Evolutionary conservation across 2,113 vertebrate genomes (phyloP).

Genomic region (Neolamprologus falcicula): DNA sequence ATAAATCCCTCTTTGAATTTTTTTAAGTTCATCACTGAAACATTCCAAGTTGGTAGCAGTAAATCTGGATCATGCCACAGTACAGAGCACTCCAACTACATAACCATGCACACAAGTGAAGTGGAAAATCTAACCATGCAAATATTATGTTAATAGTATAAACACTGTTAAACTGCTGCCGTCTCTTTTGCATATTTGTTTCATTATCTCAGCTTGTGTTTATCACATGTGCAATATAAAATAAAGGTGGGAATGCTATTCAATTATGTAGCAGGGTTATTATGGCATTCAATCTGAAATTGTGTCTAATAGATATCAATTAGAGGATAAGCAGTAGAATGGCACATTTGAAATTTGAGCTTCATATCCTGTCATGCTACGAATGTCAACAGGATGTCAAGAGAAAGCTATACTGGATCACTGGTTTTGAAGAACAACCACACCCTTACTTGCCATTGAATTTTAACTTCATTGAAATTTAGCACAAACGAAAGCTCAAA

Average conservation of each 20-base stretch:
- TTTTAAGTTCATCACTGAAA: background rate
- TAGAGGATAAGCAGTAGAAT: background rate
- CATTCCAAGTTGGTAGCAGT: background rate
- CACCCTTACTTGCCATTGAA: background rate
- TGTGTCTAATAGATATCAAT: background rate
- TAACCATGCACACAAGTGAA: background rate
- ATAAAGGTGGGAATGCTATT: background rate
- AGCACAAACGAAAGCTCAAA: background rate
- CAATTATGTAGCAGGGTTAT: background rate
- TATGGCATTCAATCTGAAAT: background rate
- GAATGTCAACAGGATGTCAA: background rate
- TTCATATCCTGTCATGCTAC: background rate
- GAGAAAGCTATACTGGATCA: background rate
- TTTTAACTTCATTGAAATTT: background rate
- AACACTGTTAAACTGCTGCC: background rate
- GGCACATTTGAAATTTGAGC: background rate
- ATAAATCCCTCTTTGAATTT: background rate
- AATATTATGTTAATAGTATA: background rate
- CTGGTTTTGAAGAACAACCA: background rate
- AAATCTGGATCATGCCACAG: background rate
- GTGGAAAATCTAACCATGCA: background rate
- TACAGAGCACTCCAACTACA: background rate
- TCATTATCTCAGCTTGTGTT: background rate
- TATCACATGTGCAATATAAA: background rate
- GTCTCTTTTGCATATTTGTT: background rate